Conservation (phyloP, 2,888 invertebrate species). For the Xestia c-nigrum region DNA sequence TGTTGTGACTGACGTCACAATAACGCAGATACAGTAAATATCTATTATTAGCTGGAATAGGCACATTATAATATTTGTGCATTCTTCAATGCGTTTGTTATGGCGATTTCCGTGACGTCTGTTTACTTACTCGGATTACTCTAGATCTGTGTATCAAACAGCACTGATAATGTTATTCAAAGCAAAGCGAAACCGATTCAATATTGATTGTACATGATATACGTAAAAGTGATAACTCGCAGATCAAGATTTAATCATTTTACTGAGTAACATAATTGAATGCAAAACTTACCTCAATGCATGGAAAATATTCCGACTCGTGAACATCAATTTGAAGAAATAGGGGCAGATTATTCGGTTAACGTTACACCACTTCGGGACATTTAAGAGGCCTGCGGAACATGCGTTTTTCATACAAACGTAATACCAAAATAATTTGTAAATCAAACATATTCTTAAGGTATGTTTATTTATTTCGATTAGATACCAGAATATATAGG, state of each 20-base stretch:
- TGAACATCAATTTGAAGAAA: slow-evolving; percentile 25
- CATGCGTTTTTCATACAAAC: no score
- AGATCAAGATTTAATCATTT: neutral
- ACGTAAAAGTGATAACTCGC: slow-evolving; percentile 18
- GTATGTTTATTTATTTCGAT: no score
- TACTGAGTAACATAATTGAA: neutral
- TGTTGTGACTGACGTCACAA: neutral
- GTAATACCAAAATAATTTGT: no score
- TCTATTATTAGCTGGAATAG: neutral
- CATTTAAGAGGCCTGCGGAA: slow-evolving; percentile 8
- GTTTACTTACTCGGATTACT: slow-evolving; percentile 18
- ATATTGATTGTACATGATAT: slow-evolving; percentile 13
- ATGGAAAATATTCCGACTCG: neutral
- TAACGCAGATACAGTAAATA: neutral
- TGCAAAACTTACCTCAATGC: neutral
- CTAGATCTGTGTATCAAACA: neutral
- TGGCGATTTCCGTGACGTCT: slow-evolving; percentile 12
- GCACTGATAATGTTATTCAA: slow-evolving; percentile 20
- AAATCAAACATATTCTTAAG: no score
- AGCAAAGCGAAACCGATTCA: slow-evolving; percentile 2
- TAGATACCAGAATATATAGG: no score
- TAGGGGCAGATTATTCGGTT: slow-evolving; percentile 17
- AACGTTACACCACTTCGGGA: slow-evolving; percentile 1
- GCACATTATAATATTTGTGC: slow-evolving; percentile 3
- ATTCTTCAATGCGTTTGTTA: slow-evolving; percentile 13